A percentile compares a stretch with the other conserved stretches of the same genome.
Evolutionary conservation across 2,797 vertebrate genomes (phyloP).

Genomic region (Acanthis flammea): DNA sequence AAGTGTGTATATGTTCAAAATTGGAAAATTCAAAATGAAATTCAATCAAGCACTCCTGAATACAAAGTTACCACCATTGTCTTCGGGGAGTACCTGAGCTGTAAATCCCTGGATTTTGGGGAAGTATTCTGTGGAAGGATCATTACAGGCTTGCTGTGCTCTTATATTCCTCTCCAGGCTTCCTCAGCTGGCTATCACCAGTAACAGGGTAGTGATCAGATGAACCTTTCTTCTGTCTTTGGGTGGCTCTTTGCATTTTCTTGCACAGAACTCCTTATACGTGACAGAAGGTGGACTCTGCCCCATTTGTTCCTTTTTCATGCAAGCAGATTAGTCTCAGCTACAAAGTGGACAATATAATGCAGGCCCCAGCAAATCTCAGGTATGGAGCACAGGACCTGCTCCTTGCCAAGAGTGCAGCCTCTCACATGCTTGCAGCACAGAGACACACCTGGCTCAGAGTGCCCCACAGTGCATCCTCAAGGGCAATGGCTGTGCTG

Average conservation of each 20-base stretch:
- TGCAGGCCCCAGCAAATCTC: background rate
- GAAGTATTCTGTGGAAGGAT: background rate
- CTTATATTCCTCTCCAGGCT: background rate
- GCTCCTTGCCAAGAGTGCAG: rapidly evolving
- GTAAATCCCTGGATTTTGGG: background rate
- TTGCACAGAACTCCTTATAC: background rate
- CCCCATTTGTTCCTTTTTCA: background rate
- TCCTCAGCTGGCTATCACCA: background rate
- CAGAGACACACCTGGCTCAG: background rate
- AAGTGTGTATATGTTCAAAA: background rate
- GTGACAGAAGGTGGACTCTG: background rate
- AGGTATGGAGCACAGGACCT: background rate
- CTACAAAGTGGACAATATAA: background rate
- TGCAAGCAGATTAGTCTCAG: background rate
- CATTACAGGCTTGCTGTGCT: background rate
- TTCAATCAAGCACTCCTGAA: background rate
- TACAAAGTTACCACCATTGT: background rate
- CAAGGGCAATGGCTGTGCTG: background rate
- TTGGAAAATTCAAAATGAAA: background rate
- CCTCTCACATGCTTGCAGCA: background rate
- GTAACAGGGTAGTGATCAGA: background rate
- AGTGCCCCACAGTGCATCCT: background rate
- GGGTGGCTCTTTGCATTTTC: background rate
- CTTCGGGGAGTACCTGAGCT: background rate
- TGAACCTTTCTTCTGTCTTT: background rate